Percentiles rank a stretch among this genome's conserved stretches.
Evolutionary conservation across 1,140 invertebrate species (phyloP).

Genomic region (Drosophila equinoxialis): DNA sequence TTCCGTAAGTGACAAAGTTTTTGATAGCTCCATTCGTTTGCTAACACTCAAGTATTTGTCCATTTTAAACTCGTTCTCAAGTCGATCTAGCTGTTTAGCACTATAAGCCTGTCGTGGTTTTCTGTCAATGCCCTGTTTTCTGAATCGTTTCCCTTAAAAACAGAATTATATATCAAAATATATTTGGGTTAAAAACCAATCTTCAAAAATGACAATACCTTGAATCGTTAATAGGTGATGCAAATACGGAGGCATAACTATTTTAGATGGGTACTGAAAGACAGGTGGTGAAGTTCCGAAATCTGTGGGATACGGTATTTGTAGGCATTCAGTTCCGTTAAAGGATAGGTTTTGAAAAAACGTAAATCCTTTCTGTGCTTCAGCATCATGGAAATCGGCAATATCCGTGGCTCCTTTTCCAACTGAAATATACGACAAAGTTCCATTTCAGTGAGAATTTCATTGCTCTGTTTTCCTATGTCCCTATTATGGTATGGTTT

Average conservation of each 20-base stretch:
- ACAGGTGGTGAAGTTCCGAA: background rate
- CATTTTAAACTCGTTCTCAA: conserved; percentile 96
- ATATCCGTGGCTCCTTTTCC: conserved; percentile 14
- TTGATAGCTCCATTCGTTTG: conserved; percentile 96
- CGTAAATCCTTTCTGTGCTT: conserved; percentile 14
- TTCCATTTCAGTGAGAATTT: background rate
- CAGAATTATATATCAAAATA: background rate
- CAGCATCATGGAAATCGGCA: background rate
- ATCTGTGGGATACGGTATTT: background rate
- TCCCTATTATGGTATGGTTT: too few relatives aligned
- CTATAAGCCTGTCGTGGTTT: conserved; percentile 98
- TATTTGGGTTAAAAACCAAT: background rate
- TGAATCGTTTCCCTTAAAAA: conserved; percentile 86
- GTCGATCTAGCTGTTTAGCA: conserved; percentile 93
- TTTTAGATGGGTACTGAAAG: conserved; percentile 22
- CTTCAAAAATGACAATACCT: conserved; percentile 20
- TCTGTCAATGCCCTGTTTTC: conserved; percentile 93
- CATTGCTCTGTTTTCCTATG: background rate
- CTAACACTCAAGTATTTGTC: conserved; percentile 98
- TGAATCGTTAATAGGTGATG: conserved; percentile 43
- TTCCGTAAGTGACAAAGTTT: conserved; percentile 93
- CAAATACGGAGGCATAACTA: conserved; percentile 35
- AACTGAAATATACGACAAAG: conserved; percentile 25
- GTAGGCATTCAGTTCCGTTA: conserved; percentile 19
- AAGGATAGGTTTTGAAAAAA: conserved; percentile 22